Evolutionary conservation across 1,140 invertebrate genomes (phyloP).

Genomic region (Drosophila fuyamai): DNA sequence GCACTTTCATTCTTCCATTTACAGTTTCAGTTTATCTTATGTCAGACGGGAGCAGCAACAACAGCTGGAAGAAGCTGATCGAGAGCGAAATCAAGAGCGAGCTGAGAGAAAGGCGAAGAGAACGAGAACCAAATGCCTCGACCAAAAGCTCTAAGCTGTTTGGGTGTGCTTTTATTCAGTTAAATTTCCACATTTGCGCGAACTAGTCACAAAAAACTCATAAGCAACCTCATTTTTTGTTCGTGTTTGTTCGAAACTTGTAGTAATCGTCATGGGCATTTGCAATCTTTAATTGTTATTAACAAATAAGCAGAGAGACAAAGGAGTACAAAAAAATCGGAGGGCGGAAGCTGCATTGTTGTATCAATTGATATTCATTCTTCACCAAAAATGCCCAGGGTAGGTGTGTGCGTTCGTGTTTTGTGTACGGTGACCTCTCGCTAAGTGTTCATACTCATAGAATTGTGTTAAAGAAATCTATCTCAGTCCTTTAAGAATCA

Average conservation of each 20-base stretch:
- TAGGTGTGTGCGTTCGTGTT: conserved; percentile 47
- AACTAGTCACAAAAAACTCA: conserved; percentile 51
- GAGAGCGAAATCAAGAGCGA: conserved; percentile 3
- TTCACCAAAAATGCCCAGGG: conserved; percentile 65
- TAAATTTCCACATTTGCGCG: conserved; percentile 63
- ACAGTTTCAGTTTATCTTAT: conserved; percentile 56
- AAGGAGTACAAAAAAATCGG: conserved; percentile 2
- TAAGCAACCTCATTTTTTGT: conserved; percentile 32
- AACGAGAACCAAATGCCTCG: conserved; percentile 6
- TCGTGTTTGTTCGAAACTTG: conserved; percentile 13
- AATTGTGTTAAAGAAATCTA: conserved; percentile 14
- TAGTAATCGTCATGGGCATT: conserved; percentile 14
- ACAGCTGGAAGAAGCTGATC: conserved; percentile 51
- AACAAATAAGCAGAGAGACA: conserved; percentile 29
- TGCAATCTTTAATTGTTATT: conserved; percentile 30
- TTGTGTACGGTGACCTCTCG: conserved; percentile 17
- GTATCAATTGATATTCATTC: conserved; percentile 52
- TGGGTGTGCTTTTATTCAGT: conserved; percentile 47
- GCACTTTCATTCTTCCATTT: conserved; percentile 55
- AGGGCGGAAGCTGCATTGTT: conserved; percentile 29
- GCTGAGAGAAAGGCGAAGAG: conserved; percentile 5
- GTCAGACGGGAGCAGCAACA: conserved; percentile 13
- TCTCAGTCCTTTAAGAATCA: conserved; percentile 17
- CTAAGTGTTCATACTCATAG: conserved; percentile 27
- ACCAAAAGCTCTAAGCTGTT: conserved; percentile 43